These are phyloP conservation scores for Craterocephalus amniculus DNA, from an alignment of 2,797 vertebrate genomes.

Conservation along the genomic window DNA sequence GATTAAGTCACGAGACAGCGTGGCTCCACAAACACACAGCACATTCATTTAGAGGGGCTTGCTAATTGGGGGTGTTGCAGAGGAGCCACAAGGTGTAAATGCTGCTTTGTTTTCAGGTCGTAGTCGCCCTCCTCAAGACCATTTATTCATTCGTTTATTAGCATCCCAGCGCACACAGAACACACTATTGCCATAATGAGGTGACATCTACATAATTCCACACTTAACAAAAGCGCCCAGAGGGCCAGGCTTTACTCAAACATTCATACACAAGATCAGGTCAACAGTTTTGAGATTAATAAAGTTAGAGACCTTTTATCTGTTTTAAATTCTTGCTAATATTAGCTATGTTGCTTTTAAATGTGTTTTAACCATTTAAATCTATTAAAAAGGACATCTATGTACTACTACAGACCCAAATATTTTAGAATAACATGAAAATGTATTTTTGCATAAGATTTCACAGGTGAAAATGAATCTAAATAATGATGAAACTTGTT, in stretches of 20 bases:
- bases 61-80: slow-evolving; percentile 75
- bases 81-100: slow-evolving; percentile 44
- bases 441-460: no score
- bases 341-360: slow-evolving; percentile 6
- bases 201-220: slow-evolving; percentile 77
- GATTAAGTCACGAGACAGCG: slow-evolving; percentile 80
- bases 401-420: background rate
- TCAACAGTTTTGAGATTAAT: slow-evolving; percentile 68
- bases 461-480: no score
- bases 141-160: slow-evolving; percentile 72
- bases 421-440: no score
- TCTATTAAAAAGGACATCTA: background rate
- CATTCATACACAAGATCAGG: slow-evolving; percentile 65
- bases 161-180: slow-evolving; percentile 50
- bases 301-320: slow-evolving; percentile 36
- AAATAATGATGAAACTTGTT: no score
- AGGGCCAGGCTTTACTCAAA: slow-evolving; percentile 56
- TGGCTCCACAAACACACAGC: slow-evolving; percentile 61
- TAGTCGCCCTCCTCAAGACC: slow-evolving; percentile 43
- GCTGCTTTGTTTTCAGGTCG: slow-evolving; percentile 54
- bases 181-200: slow-evolving; percentile 72
- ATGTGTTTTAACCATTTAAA: background rate
- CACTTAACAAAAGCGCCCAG: slow-evolving; percentile 54
- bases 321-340: slow-evolving; percentile 40
- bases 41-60: slow-evolving; percentile 75